Evolutionary conservation across 2,888 invertebrate species (phyloP).

Genomic region (Brenthis hecate): DNA sequence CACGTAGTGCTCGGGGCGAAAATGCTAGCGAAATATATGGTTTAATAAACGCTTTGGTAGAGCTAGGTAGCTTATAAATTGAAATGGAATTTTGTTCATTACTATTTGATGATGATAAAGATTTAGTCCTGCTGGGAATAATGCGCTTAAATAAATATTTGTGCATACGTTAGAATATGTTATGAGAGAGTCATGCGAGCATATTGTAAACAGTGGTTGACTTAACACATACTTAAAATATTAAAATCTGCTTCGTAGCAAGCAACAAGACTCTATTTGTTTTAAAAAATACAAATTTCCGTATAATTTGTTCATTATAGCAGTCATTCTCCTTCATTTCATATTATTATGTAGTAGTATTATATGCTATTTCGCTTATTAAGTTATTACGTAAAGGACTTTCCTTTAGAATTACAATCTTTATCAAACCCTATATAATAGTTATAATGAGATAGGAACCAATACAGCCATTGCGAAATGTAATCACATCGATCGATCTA

Average conservation of each 20-base stretch:
- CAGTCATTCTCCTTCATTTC: too few species aligned
- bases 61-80: constrained; percentile 11
- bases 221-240: background rate
- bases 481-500: constrained; percentile 30
- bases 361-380: too few species aligned
- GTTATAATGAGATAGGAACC: constrained; percentile 15
- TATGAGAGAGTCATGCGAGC: background rate
- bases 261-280: too few species aligned
- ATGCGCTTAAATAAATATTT: too few species aligned
- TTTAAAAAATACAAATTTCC: too few species aligned
- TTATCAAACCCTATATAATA: background rate
- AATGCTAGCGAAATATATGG: constrained; percentile 9
- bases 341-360: too few species aligned
- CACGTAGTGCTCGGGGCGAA: constrained; percentile 9
- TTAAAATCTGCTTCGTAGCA: too few species aligned
- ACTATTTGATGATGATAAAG: background rate
- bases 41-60: constrained; percentile 10
- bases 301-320: too few species aligned
- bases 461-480: constrained; percentile 24
- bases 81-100: constrained; percentile 8
- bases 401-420: background rate
- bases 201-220: background rate
- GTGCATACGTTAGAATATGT: too few species aligned
- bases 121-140: background rate
- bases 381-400: background rate